Base-by-base conservation (phyloP, 1,140 invertebrate genomes). In the Trachymyrmex septentrionalis region DNA sequence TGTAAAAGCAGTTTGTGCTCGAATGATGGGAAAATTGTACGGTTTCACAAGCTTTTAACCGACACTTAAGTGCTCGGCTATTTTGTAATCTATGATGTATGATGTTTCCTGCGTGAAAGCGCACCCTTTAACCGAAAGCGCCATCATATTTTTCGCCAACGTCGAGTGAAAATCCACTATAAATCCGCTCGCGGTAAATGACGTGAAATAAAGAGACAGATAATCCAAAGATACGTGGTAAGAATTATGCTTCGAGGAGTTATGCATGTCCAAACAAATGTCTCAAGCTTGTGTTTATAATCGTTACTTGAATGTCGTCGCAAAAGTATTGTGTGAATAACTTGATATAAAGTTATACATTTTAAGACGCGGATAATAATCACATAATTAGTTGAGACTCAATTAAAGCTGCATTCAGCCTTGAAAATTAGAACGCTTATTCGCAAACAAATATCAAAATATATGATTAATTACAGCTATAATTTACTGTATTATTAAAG, bases 31-130 rank as follows among this genome's bases (percentile, higher is more conserved):
- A 48, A 73, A 63, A 84, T 73, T 27, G 38, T 21, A 14, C 4
- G 34, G 16, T 73, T 82, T 72, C 24, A 73, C 55, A 38, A 73
- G 38, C 27, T 48, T 61, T 84, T 75, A 84, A 73, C 14, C 34
- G 55, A 82, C 16, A 34, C 24, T 61, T 50, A 75, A 81, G 30
- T 80, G n/a, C 55, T 6, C 38, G 38, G 27, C 19, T 24, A 63
- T 84, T 84, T 84, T 75, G 69, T 61, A 73, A 84, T 84, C 50
- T 81, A 59, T 81, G 53, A 81, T 71, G 3, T 84, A 84, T 73
- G 38, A 84, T 14, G 19, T 24, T 84, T 73, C 7, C 27, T 44
- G 27, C 34, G 24, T 48, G 27, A 73, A 34, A 30, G 55, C 27
- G 27, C 44, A 67, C 12, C 30, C 44, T 67, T 75, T 84, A 84